These are phyloP conservation scores for Panorpa germanica DNA, from an alignment of 2,888 invertebrate genomes.

Conservation along the genomic window DNA sequence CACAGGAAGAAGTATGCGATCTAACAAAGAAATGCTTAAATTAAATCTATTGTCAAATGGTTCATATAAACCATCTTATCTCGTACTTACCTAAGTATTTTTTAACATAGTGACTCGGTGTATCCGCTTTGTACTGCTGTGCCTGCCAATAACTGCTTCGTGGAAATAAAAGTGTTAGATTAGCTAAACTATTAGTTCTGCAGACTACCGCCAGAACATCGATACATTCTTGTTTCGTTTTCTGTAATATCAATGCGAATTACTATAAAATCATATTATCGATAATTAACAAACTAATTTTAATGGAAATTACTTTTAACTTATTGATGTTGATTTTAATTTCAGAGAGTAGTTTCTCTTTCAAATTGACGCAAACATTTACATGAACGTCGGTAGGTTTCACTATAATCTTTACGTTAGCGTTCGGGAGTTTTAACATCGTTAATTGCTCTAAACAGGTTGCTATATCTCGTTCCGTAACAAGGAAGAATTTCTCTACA, in stretches of 20 bases:
- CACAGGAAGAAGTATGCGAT: slow-evolving; percentile 59
- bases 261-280: not conserved
- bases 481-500: slow-evolving; percentile 51
- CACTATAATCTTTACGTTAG: slow-evolving; percentile 23
- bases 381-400: slow-evolving; percentile 51
- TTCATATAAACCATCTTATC: not conserved
- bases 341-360: slow-evolving; percentile 64
- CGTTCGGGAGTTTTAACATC: slow-evolving; percentile 34
- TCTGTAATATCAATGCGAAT: slow-evolving; percentile 27
- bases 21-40: slow-evolving; percentile 24
- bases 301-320: slow-evolving; percentile 35
- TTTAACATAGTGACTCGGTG: slow-evolving; percentile 9
- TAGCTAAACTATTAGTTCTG: slow-evolving; percentile 57
- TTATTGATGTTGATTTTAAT: slow-evolving; percentile 55
- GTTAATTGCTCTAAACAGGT: slow-evolving; percentile 37
- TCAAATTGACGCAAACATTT: slow-evolving; percentile 61
- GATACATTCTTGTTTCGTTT: slow-evolving; percentile 50
- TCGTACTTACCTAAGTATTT: not conserved
- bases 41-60: too few relatives aligned
- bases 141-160: slow-evolving; percentile 43
- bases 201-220: slow-evolving; percentile 54
- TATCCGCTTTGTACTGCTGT: slow-evolving; percentile 19
- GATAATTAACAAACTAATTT: slow-evolving; percentile 7
- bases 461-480: slow-evolving; percentile 43
- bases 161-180: slow-evolving; percentile 69